phyloP scores from a whole-genome alignment of 2,113 vertebrate genomes.

The Pluvianellus socialis region DNA sequence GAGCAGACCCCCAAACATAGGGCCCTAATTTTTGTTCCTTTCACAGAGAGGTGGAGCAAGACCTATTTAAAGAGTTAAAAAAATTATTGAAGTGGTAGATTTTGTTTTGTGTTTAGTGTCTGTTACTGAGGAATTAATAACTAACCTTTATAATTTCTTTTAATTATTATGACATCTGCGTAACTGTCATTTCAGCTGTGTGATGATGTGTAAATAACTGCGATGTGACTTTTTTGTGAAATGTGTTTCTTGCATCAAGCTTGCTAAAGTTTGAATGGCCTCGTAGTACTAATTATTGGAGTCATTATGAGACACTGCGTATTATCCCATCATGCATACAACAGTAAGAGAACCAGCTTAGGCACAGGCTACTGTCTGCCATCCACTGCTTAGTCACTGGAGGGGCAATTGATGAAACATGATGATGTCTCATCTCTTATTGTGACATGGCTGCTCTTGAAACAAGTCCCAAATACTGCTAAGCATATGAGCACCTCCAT shows the following conservation, averaged over 20 bases:
- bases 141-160: not conserved
- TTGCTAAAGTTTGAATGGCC: not conserved
- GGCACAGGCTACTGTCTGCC: not conserved
- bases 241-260: not conserved
- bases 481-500: rapidly evolving
- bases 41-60: not conserved
- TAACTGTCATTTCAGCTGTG: not conserved
- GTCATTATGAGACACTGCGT: not conserved
- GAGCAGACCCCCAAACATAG: not conserved
- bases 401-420: not conserved
- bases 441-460: not conserved
- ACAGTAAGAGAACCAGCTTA: not conserved
- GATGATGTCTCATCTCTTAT: not conserved
- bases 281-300: not conserved
- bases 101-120: not conserved
- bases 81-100: not conserved
- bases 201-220: not conserved
- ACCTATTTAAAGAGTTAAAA: not conserved
- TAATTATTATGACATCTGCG: not conserved
- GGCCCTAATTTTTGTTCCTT: rapidly evolving
- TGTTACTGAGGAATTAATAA: not conserved
- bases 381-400: not conserved
- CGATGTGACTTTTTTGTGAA: not conserved
- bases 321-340: not conserved
- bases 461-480: not conserved